phyloP scores from a whole-genome alignment of 2,797 vertebrate species.

The Agapornis canus region DNA sequence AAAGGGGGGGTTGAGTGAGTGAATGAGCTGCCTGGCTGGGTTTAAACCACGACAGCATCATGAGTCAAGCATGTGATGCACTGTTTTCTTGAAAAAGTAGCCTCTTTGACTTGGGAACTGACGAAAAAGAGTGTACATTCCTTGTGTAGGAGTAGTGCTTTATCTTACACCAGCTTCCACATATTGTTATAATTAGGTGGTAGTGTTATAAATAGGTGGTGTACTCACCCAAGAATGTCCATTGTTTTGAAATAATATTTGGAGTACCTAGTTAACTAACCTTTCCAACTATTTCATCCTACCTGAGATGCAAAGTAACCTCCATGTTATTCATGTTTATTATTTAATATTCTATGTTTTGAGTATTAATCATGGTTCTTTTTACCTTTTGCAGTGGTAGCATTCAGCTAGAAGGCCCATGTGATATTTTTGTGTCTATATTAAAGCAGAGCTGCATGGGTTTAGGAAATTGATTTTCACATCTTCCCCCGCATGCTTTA shows the following conservation, averaged over 20 bases:
- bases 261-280: neutral
- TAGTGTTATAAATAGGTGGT: neutral
- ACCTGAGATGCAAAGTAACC: neutral
- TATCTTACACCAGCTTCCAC: neutral
- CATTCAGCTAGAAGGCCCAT: neutral
- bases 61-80: neutral
- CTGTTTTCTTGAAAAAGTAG: neutral
- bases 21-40: no score
- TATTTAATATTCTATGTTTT: neutral
- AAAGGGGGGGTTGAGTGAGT: no score
- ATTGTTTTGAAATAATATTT: neutral
- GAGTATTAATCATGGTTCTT: neutral
- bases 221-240: neutral
- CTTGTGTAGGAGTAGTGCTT: neutral
- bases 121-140: neutral
- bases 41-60: no score
- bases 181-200: neutral
- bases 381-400: neutral
- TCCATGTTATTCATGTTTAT: neutral
- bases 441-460: neutral
- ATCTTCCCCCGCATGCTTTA: conserved; percentile 18
- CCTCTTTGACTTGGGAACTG: neutral
- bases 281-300: neutral
- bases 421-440: neutral
- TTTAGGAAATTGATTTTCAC: conserved; percentile 18